Evolutionary conservation across 23 tunicate species (phyloP), one percentile per base, ranked within the genome.

Genomic region (Styela plicata): DNA sequence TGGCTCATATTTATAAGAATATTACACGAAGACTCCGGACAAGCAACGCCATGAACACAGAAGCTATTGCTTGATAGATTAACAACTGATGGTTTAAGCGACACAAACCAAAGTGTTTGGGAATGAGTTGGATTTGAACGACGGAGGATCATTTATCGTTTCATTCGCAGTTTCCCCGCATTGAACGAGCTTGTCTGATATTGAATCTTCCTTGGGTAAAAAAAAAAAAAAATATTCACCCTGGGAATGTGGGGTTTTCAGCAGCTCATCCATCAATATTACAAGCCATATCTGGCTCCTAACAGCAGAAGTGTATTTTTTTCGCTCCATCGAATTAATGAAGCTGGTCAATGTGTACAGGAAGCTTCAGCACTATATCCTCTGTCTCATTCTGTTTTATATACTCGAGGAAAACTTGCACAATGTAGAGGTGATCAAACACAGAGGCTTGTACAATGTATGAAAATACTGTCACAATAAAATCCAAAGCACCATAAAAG

Each of bases 291-390:
- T 76, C n/a, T 90, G 96, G 96, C 74, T 90, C 1, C 86, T 86
- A 3, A 88, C 84, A 2, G 89, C 96, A 1, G 96, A 90, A 33
- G 89, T 90, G 24, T 90, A 90, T 63, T 74, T 90, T 52, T n/a
- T n/a, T 64, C 84, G 24, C 66, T 82, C 19, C 82, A 82, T 1
- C 78, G 85, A 16, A 35, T 69, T 34, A 83, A 90, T 0, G 96
- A 90, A 33, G 96, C 96, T 3, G 89, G 75, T 26, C 76, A 67
- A 52, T 85, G 89, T 64, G 76, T 90, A 2, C 36, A 25, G 0
- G 96, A 90, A 68, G 89, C 96, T 1, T 30, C 83, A 2, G 29
- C 61, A 20, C 25, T 90, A 17, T 74, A 78, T 25, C 96, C 89
- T 18, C 52, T 85, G 3, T 69, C 73, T 16, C 89, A 84, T 21